A percentile compares a stretch with the other conserved stretches of the same genome.
Conservation (phyloP, 2,797 vertebrate genomes). For the Siniperca obscura region DNA sequence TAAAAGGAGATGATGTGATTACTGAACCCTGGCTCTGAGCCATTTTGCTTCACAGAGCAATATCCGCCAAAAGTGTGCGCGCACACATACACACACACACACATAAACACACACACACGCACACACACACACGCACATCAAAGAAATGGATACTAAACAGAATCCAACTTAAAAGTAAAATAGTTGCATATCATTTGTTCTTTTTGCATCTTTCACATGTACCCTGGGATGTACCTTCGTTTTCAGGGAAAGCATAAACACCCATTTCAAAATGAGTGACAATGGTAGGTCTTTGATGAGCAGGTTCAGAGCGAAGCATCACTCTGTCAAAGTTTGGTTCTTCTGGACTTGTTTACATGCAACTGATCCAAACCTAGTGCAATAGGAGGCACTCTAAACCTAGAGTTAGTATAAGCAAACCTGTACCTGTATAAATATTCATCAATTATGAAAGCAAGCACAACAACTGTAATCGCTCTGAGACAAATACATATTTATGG, state of each 20-base stretch:
- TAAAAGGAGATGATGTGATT: constrained; percentile 98
- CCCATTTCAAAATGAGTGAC: constrained; percentile 35
- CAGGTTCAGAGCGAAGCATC: constrained; percentile 3
- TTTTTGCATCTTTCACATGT: constrained; percentile 62
- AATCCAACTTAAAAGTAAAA: constrained; percentile 83
- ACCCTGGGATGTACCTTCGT: constrained; percentile 49
- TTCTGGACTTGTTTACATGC: constrained; percentile 7
- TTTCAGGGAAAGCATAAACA: constrained; percentile 45
- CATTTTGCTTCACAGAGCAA: constrained; percentile 91
- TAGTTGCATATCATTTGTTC: constrained; percentile 75
- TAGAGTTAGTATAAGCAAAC: constrained; percentile 36
- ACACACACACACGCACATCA: constrained; percentile 50
- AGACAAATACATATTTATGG: constrained; percentile 79
- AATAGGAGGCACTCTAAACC: constrained; percentile 26
- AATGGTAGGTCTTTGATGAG: constrained; percentile 22
- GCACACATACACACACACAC: constrained; percentile 47
- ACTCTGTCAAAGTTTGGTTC: constrained; percentile 13
- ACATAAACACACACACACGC: constrained; percentile 38
- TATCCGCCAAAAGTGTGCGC: constrained; percentile 85
- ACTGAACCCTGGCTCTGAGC: constrained; percentile 92
- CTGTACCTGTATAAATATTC: constrained; percentile 69
- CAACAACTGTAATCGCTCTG: constrained; percentile 70
- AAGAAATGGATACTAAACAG: constrained; percentile 78
- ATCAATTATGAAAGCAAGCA: constrained; percentile 67
- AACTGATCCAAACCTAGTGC: constrained; percentile 26